A percentile compares a stretch with the other conserved stretches of the same genome.
phyloP scores from a whole-genome alignment of 2,888 invertebrate genomes.

The Mimumesa dahlbomi region DNA sequence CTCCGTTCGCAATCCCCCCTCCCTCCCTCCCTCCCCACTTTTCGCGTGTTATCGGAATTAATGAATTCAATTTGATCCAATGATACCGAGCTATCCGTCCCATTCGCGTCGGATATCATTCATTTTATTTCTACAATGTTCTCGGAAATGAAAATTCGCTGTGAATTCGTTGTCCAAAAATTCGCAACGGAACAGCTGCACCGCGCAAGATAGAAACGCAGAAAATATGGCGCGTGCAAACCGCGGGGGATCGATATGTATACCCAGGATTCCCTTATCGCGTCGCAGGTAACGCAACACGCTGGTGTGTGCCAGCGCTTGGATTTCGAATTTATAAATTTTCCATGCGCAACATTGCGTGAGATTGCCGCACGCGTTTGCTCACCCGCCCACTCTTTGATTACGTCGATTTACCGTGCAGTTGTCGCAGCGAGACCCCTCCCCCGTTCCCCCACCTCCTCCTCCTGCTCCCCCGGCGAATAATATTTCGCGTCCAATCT shows the following conservation, averaged over 20 bases:
- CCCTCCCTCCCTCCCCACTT: too few relatives aligned
- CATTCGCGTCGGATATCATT: too few relatives aligned
- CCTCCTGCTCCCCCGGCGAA: too few relatives aligned
- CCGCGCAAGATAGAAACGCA: conserved; percentile 12
- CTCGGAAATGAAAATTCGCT: too few relatives aligned
- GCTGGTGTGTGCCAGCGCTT: conserved; percentile 1
- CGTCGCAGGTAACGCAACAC: neutral
- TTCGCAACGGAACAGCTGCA: conserved; percentile 24
- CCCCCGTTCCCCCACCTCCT: too few relatives aligned
- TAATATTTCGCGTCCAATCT: conserved; percentile 29
- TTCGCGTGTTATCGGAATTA: too few relatives aligned
- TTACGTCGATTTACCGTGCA: conserved; percentile 68
- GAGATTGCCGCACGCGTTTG: conserved; percentile 62
- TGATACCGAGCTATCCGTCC: too few relatives aligned
- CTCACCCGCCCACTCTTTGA: conserved; percentile 55
- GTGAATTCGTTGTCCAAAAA: too few relatives aligned
- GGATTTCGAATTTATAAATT: conserved; percentile 64
- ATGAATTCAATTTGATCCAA: too few relatives aligned
- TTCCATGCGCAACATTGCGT: conserved; percentile 60
- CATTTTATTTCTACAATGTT: too few relatives aligned
- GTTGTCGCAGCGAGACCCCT: conserved; percentile 53
- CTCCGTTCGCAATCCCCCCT: too few relatives aligned
- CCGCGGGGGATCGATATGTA: conserved; percentile 50
- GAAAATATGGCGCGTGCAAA: conserved; percentile 3
- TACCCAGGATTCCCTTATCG: conserved; percentile 37